Evolutionary conservation across 2,797 vertebrate genomes (phyloP).

Genomic region (Anguilla anguilla): DNA sequence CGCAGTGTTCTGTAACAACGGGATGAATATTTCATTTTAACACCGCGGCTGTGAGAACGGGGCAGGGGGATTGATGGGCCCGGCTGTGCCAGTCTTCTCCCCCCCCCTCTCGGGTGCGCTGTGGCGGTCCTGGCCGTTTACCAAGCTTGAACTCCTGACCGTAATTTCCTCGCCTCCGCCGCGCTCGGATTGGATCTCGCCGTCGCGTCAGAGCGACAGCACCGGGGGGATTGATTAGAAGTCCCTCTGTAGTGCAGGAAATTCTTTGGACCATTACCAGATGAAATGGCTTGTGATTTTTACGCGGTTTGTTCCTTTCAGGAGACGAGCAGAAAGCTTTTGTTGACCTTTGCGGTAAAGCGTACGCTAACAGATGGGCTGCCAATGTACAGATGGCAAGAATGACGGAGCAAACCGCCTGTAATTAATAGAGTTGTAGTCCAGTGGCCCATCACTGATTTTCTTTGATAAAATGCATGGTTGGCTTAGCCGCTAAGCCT

Average conservation of each 20-base stretch:
- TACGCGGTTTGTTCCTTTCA: constrained; percentile 3
- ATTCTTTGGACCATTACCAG: background rate
- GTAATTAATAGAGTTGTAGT: constrained; percentile 24
- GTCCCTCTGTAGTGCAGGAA: background rate
- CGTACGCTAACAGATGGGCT: constrained; percentile 24
- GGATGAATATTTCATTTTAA: constrained; percentile 24
- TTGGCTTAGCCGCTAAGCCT: background rate
- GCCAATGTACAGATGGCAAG: background rate
- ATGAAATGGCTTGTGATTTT: constrained; percentile 5
- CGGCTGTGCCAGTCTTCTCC: background rate
- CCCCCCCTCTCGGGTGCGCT: background rate
- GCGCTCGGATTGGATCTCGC: background rate
- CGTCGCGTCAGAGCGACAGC: background rate
- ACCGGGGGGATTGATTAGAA: background rate
- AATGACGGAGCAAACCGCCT: background rate
- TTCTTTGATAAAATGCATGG: constrained; percentile 4
- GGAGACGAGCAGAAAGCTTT: background rate
- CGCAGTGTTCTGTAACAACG: constrained; percentile 23
- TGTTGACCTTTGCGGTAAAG: constrained; percentile 17
- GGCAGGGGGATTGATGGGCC: constrained; percentile 26
- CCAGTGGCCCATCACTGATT: constrained; percentile 1
- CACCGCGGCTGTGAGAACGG: background rate
- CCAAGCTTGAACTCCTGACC: background rate
- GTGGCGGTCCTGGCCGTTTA: background rate
- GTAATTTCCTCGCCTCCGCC: background rate